These are phyloP conservation scores for Pristionchus fissidentatus DNA, from an alignment of 2,888 invertebrate genomes.

Conservation along the genomic window DNA sequence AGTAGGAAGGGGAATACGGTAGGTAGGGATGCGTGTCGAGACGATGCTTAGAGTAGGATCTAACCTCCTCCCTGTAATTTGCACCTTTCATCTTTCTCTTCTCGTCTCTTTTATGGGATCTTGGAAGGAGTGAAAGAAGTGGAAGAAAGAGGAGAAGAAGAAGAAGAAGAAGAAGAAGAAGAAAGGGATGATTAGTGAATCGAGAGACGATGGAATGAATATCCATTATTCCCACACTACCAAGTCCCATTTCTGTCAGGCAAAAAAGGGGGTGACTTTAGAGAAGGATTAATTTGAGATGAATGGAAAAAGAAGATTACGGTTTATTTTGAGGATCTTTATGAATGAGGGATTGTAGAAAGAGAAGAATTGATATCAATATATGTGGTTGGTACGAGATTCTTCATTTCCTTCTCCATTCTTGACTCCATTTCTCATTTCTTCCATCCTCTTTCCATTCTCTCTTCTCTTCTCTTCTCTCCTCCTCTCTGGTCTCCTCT, in stretches of 20 bases:
- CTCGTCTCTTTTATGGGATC: slow-evolving; percentile 38
- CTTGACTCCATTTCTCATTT: neutral
- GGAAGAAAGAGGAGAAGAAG: neutral
- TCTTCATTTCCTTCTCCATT: no score
- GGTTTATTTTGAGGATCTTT: neutral
- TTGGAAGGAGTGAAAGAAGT: slow-evolving; percentile 6
- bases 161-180: slow-evolving; percentile 32
- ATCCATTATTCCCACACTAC: slow-evolving; percentile 18
- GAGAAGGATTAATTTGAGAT: neutral
- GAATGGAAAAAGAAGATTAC: neutral
- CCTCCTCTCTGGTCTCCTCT: neutral
- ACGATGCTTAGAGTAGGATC: neutral
- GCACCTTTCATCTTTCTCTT: slow-evolving; percentile 17
- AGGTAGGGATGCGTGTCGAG: neutral
- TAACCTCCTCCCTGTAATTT: slow-evolving; percentile 14
- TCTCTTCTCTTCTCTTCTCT: neutral
- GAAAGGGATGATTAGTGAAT: slow-evolving; percentile 33
- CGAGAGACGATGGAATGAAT: slow-evolving; percentile 27
- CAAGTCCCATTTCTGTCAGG: no score
- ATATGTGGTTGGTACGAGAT: no score
- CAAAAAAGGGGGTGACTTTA: neutral
- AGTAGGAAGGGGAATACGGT: neutral
- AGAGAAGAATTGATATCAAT: neutral
- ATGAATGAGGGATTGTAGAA: neutral
- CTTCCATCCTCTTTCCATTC: neutral